Base-by-base conservation (phyloP, 1,140 invertebrate species). In the Heliconius himera region DNA sequence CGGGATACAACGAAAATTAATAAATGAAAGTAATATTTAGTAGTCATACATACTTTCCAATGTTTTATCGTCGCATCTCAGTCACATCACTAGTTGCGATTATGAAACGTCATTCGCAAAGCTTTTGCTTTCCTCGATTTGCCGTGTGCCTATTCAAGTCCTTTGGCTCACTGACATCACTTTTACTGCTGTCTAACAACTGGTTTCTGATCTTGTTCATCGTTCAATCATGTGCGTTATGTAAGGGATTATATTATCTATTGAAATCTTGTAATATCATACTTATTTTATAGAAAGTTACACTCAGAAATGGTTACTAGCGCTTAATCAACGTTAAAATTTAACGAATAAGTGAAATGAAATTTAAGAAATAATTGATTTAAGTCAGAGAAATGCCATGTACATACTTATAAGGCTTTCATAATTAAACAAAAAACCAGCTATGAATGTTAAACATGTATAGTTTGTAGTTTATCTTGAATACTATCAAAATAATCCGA, bases 41-140 rank as follows among this genome's bases (percentile, higher is more conserved):
- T 8, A 41, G 38, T 11, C 38, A 41, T 41, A 41, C 0, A 13
- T 46, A 46, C 41, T 13, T 46, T 46, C 11, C 41, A 46, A 51
- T 20, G 16, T 22, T n/a, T 56, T 66, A 66, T 29, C 26, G 60
- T 66, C 8, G n/a, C n/a, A 22, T 60, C 1, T n/a, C 41, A 46
- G 60, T 66, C 22, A 76, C 83, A 73, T 82, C 85, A 77, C 83
- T 84, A 82, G 38, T 18, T 78, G 71, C 73, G 72, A 79, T 85
- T 85, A 85, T 82, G 82, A 85, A 82, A 85, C 60, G 60, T 76
- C 29, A 81, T 83, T 83, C 81, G 82, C 78, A 79, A 82, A 72
- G 81, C 81, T 87, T 81, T 83, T 85, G 81, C 82, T 84, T 87
- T 87, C 82, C 77, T 82, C 38, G 9, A 38, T 66, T 26, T 6